Conservation (phyloP, 2,888 invertebrate species). For the Esperia sulphurella region DNA sequence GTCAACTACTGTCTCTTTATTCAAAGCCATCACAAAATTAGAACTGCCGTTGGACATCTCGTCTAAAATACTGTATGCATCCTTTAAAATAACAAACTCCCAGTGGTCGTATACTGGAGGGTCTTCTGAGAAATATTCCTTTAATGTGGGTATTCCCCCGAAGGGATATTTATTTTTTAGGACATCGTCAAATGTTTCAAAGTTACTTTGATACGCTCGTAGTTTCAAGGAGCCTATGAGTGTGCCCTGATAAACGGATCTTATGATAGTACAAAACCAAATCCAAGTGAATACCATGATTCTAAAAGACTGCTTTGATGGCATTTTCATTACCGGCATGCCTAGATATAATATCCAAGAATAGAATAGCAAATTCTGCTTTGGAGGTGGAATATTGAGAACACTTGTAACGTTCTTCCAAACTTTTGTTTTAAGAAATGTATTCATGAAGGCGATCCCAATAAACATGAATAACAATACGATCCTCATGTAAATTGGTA, state of each 20-base stretch:
- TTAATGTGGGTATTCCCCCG: slow-evolving; percentile 36
- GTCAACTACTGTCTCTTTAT: slow-evolving; percentile 35
- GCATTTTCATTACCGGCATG: slow-evolving; percentile 33
- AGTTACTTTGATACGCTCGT: slow-evolving; percentile 25
- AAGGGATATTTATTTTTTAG: slow-evolving; percentile 28
- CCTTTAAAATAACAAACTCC: slow-evolving; percentile 22
- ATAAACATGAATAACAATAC: slow-evolving; percentile 36
- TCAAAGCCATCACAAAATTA: slow-evolving; percentile 44
- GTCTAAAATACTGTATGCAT: slow-evolving; percentile 26
- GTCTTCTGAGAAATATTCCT: slow-evolving; percentile 43
- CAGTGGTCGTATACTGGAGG: slow-evolving; percentile 37
- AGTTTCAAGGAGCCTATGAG: slow-evolving; percentile 43
- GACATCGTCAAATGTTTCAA: slow-evolving; percentile 34
- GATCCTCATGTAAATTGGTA: slow-evolving; percentile 32
- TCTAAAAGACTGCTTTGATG: slow-evolving; percentile 31
- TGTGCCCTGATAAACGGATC: slow-evolving; percentile 46
- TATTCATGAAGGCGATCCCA: slow-evolving; percentile 33
- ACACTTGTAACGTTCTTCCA: slow-evolving; percentile 27
- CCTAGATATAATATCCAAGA: slow-evolving; percentile 50
- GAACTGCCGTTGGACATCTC: slow-evolving; percentile 33
- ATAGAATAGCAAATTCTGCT: slow-evolving; percentile 44
- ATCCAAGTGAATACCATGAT: slow-evolving; percentile 40
- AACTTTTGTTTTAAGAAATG: slow-evolving; percentile 25
- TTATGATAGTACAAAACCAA: slow-evolving; percentile 47
- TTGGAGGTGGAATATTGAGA: slow-evolving; percentile 29